A percentile compares a stretch with the other conserved stretches of the same genome.
Evolutionary conservation across 2,113 vertebrate genomes (phyloP).

Genomic region (Galemys pyrenaicus): DNA sequence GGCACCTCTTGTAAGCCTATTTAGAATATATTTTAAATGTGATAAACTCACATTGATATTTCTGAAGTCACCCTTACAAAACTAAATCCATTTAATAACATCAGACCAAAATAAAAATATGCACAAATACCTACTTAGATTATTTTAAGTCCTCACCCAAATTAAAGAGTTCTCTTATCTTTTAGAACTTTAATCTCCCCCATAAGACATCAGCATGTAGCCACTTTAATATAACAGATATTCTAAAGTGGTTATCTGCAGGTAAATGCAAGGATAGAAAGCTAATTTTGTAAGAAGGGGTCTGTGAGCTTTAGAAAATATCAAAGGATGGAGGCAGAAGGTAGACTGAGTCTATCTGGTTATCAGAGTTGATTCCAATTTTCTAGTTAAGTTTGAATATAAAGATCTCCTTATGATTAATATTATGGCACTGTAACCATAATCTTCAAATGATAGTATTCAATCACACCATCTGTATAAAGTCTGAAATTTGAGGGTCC

Average conservation of each 20-base stretch:
- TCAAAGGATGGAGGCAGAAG: neutral
- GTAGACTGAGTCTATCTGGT: neutral
- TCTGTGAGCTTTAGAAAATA: slow-evolving; percentile 2
- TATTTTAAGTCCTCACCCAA: neutral
- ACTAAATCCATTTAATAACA: neutral
- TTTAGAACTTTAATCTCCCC: neutral
- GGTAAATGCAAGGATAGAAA: neutral
- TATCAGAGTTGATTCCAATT: neutral
- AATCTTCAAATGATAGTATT: neutral
- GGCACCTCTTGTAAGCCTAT: neutral
- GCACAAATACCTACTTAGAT: neutral
- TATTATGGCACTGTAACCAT: neutral
- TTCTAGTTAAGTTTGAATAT: neutral
- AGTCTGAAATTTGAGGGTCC: neutral
- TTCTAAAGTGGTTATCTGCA: neutral
- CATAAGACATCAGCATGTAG: neutral
- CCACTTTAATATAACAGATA: neutral
- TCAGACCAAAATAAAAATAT: neutral
- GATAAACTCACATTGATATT: slow-evolving; percentile 2
- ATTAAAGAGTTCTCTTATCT: neutral
- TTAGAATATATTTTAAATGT: slow-evolving; percentile 3
- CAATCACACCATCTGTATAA: neutral
- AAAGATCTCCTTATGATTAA: neutral
- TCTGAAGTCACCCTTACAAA: neutral
- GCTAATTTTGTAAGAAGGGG: neutral